Base-by-base conservation (phyloP, 2,113 vertebrate genomes). In the Grantiella picta region DNA sequence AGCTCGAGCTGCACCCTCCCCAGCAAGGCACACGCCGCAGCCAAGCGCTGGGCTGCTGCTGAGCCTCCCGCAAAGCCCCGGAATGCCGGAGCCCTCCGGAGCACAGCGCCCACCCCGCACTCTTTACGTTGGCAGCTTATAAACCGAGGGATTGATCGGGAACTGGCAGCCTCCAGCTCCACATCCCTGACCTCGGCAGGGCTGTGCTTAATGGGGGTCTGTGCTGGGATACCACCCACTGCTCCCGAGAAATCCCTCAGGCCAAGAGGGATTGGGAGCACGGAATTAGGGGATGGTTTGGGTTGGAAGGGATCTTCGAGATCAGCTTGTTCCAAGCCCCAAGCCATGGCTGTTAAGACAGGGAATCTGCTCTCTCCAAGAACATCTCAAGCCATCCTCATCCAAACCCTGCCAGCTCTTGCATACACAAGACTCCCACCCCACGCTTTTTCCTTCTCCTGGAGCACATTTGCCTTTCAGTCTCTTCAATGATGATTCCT, bases 111-210 rank as follows among this genome's bases (percentile, higher is more conserved):
- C 8, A 8, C 45, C 64, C 72, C 2, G 1, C 69, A 33, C 61
- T 91, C 92, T 95, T 95, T 93, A 76, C 5, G 1, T 93, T 93
- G 88, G 94, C 95, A 94, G 78, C 88, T 69, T 17, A 79, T 95
- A 91, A 95, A 96, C 20, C 12, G 18, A 61, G 57, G 77, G 94
- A 79, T 90, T 94, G 88, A 94, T 23, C 4, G 53, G 22, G 68
- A 91, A 28, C 66, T 95, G 90, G 92, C 92, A 94, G 16, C 7
- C 64, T 59, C 16, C 31, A 52, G 59, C 61, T 70, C 24, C 54
- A 11, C 8, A 83, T 36, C 14, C 53, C 53, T 14, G 7, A 15
- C 19, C 68, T 78, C 86, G 66, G 27, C 5, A 0, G 77, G 78
- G 38, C 49, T 24, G 57, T 1, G 3, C 61, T 94, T 93, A 91